A percentile compares a stretch with the other conserved stretches of the same genome.
phyloP scores from a whole-genome alignment of 1,140 invertebrate genomes.

The Eriosoma lanigerum region DNA sequence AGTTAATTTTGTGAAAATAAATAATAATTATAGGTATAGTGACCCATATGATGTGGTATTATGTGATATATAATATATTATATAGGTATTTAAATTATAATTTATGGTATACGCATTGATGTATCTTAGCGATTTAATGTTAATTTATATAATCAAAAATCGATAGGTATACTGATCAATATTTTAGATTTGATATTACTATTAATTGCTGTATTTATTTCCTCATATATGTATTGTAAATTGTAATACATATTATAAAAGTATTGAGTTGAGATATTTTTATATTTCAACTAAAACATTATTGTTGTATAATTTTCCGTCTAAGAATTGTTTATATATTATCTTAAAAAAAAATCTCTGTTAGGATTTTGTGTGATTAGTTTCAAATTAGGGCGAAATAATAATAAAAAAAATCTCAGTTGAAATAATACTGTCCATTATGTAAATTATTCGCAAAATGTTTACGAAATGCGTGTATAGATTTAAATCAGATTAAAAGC shows the following conservation, averaged over 20 bases:
- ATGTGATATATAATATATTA: neutral
- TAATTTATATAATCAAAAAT: neutral
- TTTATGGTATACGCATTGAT: too few relatives aligned
- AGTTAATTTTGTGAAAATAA: constrained; percentile 23
- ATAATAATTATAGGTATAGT: constrained; percentile 3
- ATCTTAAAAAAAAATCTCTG: constrained; percentile 2
- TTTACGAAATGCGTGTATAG: constrained; percentile 13
- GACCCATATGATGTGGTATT: constrained; percentile 3
- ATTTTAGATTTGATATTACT: neutral
- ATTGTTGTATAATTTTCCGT: constrained; percentile 16
- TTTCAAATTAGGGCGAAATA: constrained; percentile 23
- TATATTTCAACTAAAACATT: neutral
- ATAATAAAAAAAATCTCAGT: neutral
- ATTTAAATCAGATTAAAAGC: constrained; percentile 38
- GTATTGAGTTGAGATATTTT: neutral
- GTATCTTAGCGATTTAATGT: neutral
- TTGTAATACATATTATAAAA: too few relatives aligned
- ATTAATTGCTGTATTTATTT: neutral
- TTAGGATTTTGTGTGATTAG: constrained; percentile 22
- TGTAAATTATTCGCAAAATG: constrained; percentile 28
- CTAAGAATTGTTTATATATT: constrained; percentile 9
- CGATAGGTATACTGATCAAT: neutral
- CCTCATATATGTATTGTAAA: neutral
- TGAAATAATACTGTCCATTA: constrained; percentile 25
- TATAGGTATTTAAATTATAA: neutral